Base-by-base conservation (phyloP, 2,797 vertebrate species). In the Phoxinus dragarum region DNA sequence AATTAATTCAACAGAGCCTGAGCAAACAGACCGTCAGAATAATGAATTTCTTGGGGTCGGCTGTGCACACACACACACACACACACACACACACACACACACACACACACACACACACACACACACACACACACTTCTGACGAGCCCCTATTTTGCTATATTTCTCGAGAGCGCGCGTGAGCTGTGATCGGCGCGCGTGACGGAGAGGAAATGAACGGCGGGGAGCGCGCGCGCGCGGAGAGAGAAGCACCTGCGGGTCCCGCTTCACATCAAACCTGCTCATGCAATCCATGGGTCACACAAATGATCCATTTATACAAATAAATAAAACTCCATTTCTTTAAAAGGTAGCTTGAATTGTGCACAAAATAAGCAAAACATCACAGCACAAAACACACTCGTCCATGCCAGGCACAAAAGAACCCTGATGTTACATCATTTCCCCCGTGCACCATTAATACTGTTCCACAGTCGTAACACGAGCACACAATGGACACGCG, bases 401-500 rank as follows among this genome's bases (percentile, higher is more conserved):
- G 10, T 38, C 69, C 71, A 66, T 72, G 54, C 49, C 71, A 85
- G 61, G 49, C 75, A 86, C 80, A 88, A 90, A 92, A 89, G 56
- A 91, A 86, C 88, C 89, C 90, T 91, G 93, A 90, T 93, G 93
- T 92, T 95, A 94, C 94, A 95, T 96, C 94, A 94, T 94, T 88
- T 88, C 54, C 78, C 72, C 81, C 88, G 91, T 90, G 69, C 88
- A 83, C 82, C 81, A 44, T 69, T 85, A 54, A 27, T 71, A 47
- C 80, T 73, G 84, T 56, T 80, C 82, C 82, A 82, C 64, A 40
- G 5, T 40, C 78, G 78, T 61, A 64, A 44, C 34, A 34, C 17
- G 14, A 49, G 11, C 19, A 75, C 73, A 56, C 52, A 77, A 6
- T 61, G 38, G 38, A 31, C 8, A 1, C 11, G n/a, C 64, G 56